Percentiles rank a stretch among this genome's conserved stretches.
Evolutionary conservation across 2,797 vertebrate genomes (phyloP).

Genomic region (Leuciscus waleckii): DNA sequence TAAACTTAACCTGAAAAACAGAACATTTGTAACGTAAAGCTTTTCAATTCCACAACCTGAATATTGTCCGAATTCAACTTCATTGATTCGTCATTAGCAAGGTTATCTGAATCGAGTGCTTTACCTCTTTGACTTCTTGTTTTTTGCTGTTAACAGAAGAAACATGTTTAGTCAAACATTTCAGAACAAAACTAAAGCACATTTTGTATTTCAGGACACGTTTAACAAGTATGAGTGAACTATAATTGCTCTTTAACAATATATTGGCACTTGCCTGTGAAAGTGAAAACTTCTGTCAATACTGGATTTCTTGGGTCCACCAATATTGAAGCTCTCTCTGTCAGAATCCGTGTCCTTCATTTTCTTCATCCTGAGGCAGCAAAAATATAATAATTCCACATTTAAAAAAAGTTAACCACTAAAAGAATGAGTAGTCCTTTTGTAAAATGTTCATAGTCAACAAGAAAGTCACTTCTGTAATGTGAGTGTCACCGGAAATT

Average conservation of each 20-base stretch:
- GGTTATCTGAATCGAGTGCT: background rate
- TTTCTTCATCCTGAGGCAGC: conserved; percentile 59
- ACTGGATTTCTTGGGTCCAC: background rate
- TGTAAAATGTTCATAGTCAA: background rate
- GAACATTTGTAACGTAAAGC: background rate
- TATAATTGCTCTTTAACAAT: background rate
- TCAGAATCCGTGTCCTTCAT: conserved; percentile 26
- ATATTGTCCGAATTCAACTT: background rate
- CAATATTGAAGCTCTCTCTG: conserved; percentile 39
- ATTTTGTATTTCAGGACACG: background rate
- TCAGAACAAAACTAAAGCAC: background rate
- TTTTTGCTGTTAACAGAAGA: background rate
- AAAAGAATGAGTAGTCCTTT: background rate
- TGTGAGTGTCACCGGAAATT: no score
- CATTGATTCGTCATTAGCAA: background rate
- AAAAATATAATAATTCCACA: background rate
- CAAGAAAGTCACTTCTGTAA: background rate
- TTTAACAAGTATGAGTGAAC: background rate
- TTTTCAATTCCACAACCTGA: background rate
- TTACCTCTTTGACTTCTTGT: conserved; percentile 17
- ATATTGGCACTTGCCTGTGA: conserved; percentile 51
- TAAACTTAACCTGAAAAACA: conserved; percentile 9
- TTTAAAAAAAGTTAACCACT: background rate
- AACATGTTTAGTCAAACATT: background rate
- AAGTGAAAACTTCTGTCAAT: no score